Percentiles rank a stretch among this genome's conserved stretches.
These are phyloP conservation scores for Thinocorus orbignyianus DNA, from an alignment of 2,113 vertebrate genomes.

Conservation along the genomic window DNA sequence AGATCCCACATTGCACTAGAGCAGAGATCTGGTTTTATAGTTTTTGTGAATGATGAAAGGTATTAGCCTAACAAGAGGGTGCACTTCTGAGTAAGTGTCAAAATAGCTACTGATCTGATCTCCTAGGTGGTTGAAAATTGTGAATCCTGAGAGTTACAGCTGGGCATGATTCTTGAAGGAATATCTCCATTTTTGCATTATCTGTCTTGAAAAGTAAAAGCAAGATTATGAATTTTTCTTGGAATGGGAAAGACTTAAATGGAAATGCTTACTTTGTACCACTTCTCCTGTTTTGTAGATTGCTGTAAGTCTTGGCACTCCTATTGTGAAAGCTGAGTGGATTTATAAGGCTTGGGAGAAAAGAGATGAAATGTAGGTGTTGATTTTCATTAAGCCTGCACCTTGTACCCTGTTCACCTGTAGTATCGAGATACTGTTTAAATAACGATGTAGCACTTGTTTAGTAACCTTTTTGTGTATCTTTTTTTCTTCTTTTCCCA, in stretches of 20 bases:
- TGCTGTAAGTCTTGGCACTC: conserved; percentile 94
- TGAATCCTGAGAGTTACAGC: background rate
- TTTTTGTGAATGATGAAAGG: background rate
- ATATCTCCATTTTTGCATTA: background rate
- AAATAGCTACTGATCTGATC: background rate
- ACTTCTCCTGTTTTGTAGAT: conserved; percentile 75
- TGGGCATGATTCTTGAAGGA: background rate
- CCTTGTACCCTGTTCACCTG: background rate
- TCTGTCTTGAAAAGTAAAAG: background rate
- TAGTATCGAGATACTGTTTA: background rate
- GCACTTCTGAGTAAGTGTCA: background rate
- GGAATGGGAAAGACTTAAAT: background rate
- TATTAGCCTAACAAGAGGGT: background rate
- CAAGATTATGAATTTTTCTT: background rate
- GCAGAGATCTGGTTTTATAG: background rate
- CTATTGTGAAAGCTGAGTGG: conserved; percentile 93
- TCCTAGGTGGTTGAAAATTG: background rate
- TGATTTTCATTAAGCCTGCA: background rate
- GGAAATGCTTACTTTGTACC: background rate
- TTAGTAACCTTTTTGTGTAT: background rate
- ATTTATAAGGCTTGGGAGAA: conserved; percentile 93
- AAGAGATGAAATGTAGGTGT: conserved; percentile 86
- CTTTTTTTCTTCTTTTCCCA: conserved; percentile 22
- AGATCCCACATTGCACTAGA: background rate
- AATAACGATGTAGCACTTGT: background rate